Percentiles rank a stretch among this genome's conserved stretches.
These are phyloP conservation scores for Centropristis striata DNA, from an alignment of 2,113 vertebrate species.

Conservation along the genomic window DNA sequence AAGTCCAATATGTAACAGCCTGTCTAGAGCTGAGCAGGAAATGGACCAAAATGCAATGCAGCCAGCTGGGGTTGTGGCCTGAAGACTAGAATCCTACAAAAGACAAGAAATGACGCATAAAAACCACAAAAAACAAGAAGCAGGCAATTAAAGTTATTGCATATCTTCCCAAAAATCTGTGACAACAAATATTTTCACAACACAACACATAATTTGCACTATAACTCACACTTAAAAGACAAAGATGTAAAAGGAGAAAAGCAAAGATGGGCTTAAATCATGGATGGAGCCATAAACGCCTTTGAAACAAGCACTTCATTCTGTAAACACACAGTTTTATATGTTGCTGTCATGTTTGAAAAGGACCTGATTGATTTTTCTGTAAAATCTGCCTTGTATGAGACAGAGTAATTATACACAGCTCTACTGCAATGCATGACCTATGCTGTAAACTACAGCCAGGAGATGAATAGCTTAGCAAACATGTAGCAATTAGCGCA, in stretches of 20 bases:
- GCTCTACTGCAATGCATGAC: neutral
- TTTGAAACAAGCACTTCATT: neutral
- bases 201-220: neutral
- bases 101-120: neutral
- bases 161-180: neutral
- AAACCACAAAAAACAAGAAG: neutral
- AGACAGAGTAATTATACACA: neutral
- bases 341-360: neutral
- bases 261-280: neutral
- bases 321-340: neutral
- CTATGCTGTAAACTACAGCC: neutral
- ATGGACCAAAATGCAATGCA: neutral
- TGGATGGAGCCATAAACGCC: neutral
- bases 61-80: neutral
- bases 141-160: neutral
- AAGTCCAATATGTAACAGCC: neutral
- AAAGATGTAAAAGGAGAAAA: neutral
- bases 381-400: neutral
- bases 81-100: neutral
- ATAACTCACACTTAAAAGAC: neutral
- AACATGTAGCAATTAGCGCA: no score
- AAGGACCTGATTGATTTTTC: neutral
- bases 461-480: no score
- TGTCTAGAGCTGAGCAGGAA: neutral
- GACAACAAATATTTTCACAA: neutral